Evolutionary conservation across 2,888 invertebrate species (phyloP).

Genomic region (Cremastinae sp.): DNA sequence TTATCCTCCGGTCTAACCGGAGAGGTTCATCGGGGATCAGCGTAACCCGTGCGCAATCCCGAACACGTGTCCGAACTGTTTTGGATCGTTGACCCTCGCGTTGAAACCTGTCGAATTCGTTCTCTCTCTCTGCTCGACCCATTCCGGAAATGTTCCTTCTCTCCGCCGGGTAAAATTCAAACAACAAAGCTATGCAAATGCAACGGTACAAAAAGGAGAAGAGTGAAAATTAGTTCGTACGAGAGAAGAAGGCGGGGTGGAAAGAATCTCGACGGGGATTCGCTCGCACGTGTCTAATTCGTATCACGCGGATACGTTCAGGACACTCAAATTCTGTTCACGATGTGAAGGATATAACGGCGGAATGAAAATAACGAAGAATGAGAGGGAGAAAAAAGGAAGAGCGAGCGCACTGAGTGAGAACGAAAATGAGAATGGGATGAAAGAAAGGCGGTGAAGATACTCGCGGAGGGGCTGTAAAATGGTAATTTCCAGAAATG

Average conservation of each 20-base stretch:
- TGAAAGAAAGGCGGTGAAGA: slow-evolving; percentile 29
- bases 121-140: too few relatives aligned
- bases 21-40: background rate
- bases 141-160: too few relatives aligned
- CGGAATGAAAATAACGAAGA: background rate
- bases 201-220: background rate
- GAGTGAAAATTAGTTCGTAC: slow-evolving; percentile 24
- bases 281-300: slow-evolving; percentile 32
- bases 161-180: too few relatives aligned
- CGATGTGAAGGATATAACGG: slow-evolving; percentile 33
- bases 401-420: slow-evolving; percentile 5
- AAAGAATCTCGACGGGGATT: slow-evolving; percentile 5
- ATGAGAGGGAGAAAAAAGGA: background rate
- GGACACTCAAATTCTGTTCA: slow-evolving; percentile 26
- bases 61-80: background rate
- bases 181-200: too few relatives aligned
- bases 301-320: slow-evolving; percentile 46
- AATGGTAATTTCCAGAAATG: slow-evolving; percentile 45
- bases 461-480: slow-evolving; percentile 34
- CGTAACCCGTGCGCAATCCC: background rate
- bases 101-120: too few relatives aligned
- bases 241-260: background rate
- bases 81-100: background rate
- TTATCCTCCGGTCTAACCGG: slow-evolving; percentile 29
- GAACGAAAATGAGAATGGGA: slow-evolving; percentile 25